Evolutionary conservation across 1,140 invertebrate species (phyloP).

Genomic region (Zaprionus davidi): DNA sequence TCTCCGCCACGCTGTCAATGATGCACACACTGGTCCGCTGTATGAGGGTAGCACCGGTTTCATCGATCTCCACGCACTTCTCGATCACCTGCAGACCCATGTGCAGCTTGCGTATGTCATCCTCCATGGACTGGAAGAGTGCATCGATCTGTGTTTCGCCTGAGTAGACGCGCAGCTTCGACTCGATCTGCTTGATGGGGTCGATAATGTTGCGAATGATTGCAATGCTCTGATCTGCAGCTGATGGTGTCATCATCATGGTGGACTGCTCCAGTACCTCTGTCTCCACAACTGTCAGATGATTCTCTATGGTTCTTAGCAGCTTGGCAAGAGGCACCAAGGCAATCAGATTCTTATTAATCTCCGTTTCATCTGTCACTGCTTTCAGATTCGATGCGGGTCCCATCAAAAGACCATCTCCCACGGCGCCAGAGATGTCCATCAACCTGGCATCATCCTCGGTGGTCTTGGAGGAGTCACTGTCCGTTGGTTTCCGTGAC

Average conservation of each 20-base stretch:
- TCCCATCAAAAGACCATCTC: slow-evolving; percentile 84
- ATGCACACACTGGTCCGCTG: slow-evolving; percentile 88
- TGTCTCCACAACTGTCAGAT: slow-evolving; percentile 86
- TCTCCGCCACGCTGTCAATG: slow-evolving; percentile 86
- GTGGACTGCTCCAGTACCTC: slow-evolving; percentile 87
- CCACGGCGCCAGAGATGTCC: slow-evolving; percentile 85
- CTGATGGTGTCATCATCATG: slow-evolving; percentile 87
- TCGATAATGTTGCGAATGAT: slow-evolving; percentile 87
- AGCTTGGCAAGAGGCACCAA: slow-evolving; percentile 75
- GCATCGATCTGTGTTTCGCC: slow-evolving; percentile 84
- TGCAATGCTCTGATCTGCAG: slow-evolving; percentile 87
- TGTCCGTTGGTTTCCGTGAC: slow-evolving; percentile 78
- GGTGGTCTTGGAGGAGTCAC: slow-evolving; percentile 80
- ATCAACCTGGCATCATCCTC: slow-evolving; percentile 80
- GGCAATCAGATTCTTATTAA: slow-evolving; percentile 69
- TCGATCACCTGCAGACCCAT: slow-evolving; percentile 87
- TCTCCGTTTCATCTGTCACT: slow-evolving; percentile 65
- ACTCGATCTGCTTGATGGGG: slow-evolving; percentile 88
- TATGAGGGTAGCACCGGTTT: slow-evolving; percentile 87
- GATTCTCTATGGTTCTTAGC: slow-evolving; percentile 72
- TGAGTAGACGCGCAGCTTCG: slow-evolving; percentile 85
- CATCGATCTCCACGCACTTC: slow-evolving; percentile 88
- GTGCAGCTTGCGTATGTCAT: slow-evolving; percentile 87
- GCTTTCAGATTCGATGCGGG: slow-evolving; percentile 54
- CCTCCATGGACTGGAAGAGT: slow-evolving; percentile 86